phyloP scores from a whole-genome alignment of 2,888 invertebrate species.

The Scrobipalpa costella region DNA sequence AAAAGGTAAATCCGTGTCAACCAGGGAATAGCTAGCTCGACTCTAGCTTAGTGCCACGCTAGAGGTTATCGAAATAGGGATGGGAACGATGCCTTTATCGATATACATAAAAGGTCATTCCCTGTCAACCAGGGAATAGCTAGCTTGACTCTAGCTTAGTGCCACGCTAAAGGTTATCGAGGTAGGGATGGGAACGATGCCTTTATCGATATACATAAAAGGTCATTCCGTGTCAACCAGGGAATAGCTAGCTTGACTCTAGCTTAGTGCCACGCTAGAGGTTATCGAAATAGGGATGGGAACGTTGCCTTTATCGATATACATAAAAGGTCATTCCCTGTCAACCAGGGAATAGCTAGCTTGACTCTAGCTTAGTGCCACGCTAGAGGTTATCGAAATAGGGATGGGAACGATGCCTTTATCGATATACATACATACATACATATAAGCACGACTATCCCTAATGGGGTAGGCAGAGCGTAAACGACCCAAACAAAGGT shows the following conservation, averaged over 20 bases:
- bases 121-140: slow-evolving; percentile 24
- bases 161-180: slow-evolving; percentile 3
- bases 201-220: slow-evolving; percentile 1
- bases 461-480: no score
- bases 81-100: no score
- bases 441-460: no score
- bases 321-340: no score
- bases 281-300: not conserved
- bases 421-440: no score
- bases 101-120: no score
- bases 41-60: no score
- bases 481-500: no score
- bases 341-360: slow-evolving; percentile 21
- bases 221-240: no score
- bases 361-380: slow-evolving; percentile 4
- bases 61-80: no score
- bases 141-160: not conserved
- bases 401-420: not conserved
- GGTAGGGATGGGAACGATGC: not conserved
- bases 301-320: not conserved
- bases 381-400: not conserved
- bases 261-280: slow-evolving; percentile 1
- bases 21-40: no score
- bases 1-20: no score
- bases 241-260: not conserved